Base-by-base conservation (phyloP, 2,888 invertebrate genomes). In the Cryptophagus acutangulus region DNA sequence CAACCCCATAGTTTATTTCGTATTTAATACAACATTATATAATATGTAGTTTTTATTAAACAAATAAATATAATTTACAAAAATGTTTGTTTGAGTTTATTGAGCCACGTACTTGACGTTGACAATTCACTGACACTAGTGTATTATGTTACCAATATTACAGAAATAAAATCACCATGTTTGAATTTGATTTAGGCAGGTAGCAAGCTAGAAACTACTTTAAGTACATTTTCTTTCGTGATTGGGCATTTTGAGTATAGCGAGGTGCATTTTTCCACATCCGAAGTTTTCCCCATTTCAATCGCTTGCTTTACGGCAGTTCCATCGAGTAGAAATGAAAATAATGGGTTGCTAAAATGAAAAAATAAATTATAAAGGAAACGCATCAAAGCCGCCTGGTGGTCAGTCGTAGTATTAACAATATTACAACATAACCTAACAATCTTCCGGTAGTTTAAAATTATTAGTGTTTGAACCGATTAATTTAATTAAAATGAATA, bases 1-100 rank as follows among this genome's bases (percentile, higher is more conserved):
- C 48, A 99, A 76, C 49, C 99, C 97, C 97, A 99, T 99, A 62
- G 58, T 67, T 17, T 43, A 26, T 12, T 26, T 4, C 3, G 12
- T n/a, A n/a, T n/a, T n/a, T n/a, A n/a, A n/a, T n/a, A n/a, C n/a
- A n/a, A n/a, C n/a, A n/a, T n/a, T n/a, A n/a, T n/a, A n/a, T n/a
- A n/a, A n/a, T n/a, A n/a, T n/a, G n/a, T n/a, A n/a, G n/a, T n/a
- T n/a, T n/a, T n/a, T n/a, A n/a, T n/a, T n/a, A n/a, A n/a, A n/a
- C n/a, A n/a, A n/a, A n/a, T n/a, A n/a, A n/a, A n/a, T n/a, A n/a
- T n/a, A n/a, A n/a, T n/a, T n/a, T n/a, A n/a, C n/a, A n/a, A n/a
- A n/a, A n/a, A n/a, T n/a, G n/a, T n/a, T n/a, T n/a, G n/a, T n/a
- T n/a, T n/a, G n/a, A n/a, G n/a, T n/a, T n/a, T n/a, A n/a, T n/a